A percentile compares a stretch with the other conserved stretches of the same genome.
Conservation (phyloP, 2,113 vertebrate species). For the Istiophorus platypterus region DNA sequence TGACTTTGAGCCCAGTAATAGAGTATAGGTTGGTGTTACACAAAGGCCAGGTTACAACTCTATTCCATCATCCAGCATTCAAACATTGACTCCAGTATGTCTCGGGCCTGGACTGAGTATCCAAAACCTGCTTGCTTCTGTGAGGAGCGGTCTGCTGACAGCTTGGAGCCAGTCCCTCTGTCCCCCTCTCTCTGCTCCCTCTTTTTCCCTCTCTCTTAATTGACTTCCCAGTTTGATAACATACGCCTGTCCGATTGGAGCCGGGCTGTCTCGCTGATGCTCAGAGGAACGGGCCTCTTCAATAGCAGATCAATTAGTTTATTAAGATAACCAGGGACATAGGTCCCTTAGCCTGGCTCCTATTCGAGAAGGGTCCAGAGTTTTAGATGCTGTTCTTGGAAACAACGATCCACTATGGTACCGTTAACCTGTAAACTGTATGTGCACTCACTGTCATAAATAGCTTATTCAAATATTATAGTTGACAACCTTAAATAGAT, state of each 20-base stretch:
- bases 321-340: slow-evolving; percentile 84
- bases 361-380: slow-evolving; percentile 50
- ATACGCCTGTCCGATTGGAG: slow-evolving; percentile 84
- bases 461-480: background rate
- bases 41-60: slow-evolving; percentile 55
- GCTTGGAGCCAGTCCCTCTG: slow-evolving; percentile 78
- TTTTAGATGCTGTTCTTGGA: slow-evolving; percentile 41
- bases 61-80: slow-evolving; percentile 46
- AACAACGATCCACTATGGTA: background rate
- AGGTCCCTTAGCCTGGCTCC: slow-evolving; percentile 66
- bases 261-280: slow-evolving; percentile 84
- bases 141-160: slow-evolving; percentile 78
- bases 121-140: slow-evolving; percentile 68
- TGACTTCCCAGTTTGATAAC: slow-evolving; percentile 87
- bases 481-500: background rate
- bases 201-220: slow-evolving; percentile 78
- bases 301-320: slow-evolving; percentile 87
- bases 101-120: slow-evolving; percentile 66
- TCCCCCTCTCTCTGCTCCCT: slow-evolving; percentile 45
- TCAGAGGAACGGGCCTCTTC: slow-evolving; percentile 83
- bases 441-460: background rate
- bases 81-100: slow-evolving; percentile 73
- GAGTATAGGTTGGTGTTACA: slow-evolving; percentile 29
- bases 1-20: slow-evolving; percentile 36
- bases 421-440: background rate